phyloP scores from a whole-genome alignment of 2,888 invertebrate species.

The Callyntrura sp. region DNA sequence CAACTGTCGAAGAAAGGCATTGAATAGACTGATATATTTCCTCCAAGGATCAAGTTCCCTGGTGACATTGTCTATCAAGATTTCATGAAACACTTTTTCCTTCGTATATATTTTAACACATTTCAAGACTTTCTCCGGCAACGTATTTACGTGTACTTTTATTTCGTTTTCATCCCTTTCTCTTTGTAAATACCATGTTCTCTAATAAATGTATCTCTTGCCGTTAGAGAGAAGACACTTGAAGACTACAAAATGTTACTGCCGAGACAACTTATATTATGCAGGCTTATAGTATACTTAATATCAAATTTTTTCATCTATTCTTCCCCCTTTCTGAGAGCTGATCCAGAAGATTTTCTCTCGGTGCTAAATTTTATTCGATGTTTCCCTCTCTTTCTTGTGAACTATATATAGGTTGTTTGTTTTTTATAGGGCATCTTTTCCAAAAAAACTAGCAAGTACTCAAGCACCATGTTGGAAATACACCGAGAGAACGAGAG shows the following conservation, averaged over 20 bases:
- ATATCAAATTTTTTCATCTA: too few relatives aligned
- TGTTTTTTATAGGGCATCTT: background rate
- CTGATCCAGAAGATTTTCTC: background rate
- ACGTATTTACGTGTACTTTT: constrained; percentile 3
- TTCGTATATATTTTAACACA: background rate
- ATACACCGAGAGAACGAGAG: background rate
- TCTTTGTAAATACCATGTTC: background rate
- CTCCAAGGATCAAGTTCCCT: constrained; percentile 78
- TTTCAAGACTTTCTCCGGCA: constrained; percentile 5
- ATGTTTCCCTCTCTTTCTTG: background rate
- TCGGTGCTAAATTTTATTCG: background rate
- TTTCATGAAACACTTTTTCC: constrained; percentile 75
- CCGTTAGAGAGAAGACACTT: background rate
- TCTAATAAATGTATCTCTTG: background rate
- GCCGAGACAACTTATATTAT: constrained; percentile 22
- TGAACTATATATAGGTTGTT: background rate
- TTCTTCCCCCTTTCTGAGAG: too few relatives aligned
- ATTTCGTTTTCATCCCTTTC: background rate
- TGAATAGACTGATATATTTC: constrained; percentile 76
- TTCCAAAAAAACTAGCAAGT: background rate
- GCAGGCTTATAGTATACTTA: background rate
- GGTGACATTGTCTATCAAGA: constrained; percentile 77
- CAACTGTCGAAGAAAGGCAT: constrained; percentile 75
- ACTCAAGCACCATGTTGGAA: background rate
- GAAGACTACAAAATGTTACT: constrained; percentile 12